These are phyloP conservation scores for Himalopsyche tibetana DNA, from an alignment of 2,888 invertebrate species.

Conservation along the genomic window DNA sequence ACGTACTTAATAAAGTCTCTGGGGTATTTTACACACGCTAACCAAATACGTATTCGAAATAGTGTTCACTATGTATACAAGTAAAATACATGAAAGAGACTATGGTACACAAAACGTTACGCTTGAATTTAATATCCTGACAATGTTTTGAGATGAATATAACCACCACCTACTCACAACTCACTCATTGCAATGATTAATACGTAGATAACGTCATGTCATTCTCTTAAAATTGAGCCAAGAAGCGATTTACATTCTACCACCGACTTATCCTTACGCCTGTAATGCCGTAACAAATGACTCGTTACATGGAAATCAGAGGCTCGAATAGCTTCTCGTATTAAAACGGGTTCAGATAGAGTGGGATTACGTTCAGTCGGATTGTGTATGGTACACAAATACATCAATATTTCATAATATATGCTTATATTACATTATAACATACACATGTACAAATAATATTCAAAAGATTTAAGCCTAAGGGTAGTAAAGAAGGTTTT, in stretches of 20 bases:
- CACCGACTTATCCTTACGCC: background rate
- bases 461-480: too few species aligned
- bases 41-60: background rate
- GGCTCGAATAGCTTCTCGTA: background rate
- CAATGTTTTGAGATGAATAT: conserved; percentile 16
- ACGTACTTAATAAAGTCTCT: too few species aligned
- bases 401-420: too few species aligned
- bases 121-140: conserved; percentile 14
- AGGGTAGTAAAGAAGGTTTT: too few species aligned
- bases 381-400: too few species aligned
- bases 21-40: too few species aligned
- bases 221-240: conserved; percentile 42
- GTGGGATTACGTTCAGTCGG: too few species aligned
- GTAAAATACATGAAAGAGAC: background rate
- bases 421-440: too few species aligned
- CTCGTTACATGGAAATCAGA: conserved; percentile 41
- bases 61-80: background rate
- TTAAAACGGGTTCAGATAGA: background rate
- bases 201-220: conserved; percentile 32
- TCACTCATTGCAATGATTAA: conserved; percentile 27
- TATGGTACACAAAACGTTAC: background rate
- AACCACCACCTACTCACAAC: background rate
- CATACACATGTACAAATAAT: too few species aligned
- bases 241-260: conserved; percentile 31
- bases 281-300: conserved; percentile 34